phyloP scores from a whole-genome alignment of 2,888 invertebrate genomes.

The Neocrepidodera transversa region DNA sequence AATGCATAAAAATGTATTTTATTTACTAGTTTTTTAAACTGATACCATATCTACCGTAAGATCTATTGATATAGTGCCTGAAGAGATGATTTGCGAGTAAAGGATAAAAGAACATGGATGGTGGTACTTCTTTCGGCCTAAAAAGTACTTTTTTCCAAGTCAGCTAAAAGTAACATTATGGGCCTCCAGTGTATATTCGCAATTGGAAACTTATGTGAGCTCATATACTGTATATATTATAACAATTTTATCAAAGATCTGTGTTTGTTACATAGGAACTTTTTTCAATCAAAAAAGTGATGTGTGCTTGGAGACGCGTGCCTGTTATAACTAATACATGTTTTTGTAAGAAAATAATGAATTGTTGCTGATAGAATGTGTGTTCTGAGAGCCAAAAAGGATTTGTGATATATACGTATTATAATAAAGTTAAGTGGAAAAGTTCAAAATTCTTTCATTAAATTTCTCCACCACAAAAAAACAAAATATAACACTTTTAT shows the following conservation, averaged over 20 bases:
- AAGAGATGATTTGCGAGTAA: slow-evolving; percentile 42
- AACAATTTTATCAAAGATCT: slow-evolving; percentile 58
- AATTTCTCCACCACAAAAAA: background rate
- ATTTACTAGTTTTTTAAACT: slow-evolving; percentile 60
- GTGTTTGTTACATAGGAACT: slow-evolving; percentile 57
- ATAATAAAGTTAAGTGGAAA: slow-evolving; percentile 60
- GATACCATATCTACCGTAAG: slow-evolving; percentile 61
- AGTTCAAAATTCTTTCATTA: slow-evolving; percentile 47
- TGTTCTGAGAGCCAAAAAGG: slow-evolving; percentile 75
- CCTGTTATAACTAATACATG: slow-evolving; percentile 52
- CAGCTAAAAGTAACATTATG: slow-evolving; percentile 36
- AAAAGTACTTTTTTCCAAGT: no score
- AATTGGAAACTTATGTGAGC: slow-evolving; percentile 51
- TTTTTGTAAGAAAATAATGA: slow-evolving; percentile 56
- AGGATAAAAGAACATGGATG: slow-evolving; percentile 34
- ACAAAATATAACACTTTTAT: no score
- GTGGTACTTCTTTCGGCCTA: slow-evolving; percentile 49
- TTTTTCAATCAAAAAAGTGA: slow-evolving; percentile 55
- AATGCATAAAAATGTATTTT: slow-evolving; percentile 60
- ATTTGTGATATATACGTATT: slow-evolving; percentile 78
- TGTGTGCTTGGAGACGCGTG: slow-evolving; percentile 55
- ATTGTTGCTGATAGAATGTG: slow-evolving; percentile 68
- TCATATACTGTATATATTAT: slow-evolving; percentile 59
- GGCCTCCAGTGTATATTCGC: slow-evolving; percentile 46
- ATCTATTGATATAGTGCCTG: slow-evolving; percentile 60